Percentiles rank a stretch among this genome's conserved stretches.
Conservation (phyloP, 1,140 invertebrate genomes). For the Eulimnadia texana region DNA sequence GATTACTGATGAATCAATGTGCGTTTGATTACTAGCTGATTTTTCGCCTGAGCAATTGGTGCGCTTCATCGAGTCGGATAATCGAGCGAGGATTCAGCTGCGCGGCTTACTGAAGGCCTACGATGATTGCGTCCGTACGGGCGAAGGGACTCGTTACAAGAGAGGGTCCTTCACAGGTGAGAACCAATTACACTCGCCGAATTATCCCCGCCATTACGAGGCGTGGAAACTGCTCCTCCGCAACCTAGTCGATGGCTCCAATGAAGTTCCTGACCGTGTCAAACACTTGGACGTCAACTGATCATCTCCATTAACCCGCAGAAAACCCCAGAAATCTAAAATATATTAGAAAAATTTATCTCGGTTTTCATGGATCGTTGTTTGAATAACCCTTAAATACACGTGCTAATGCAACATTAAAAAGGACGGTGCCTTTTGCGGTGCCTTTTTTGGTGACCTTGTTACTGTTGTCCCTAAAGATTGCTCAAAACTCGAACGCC, state of each 20-base stretch:
- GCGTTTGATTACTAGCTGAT: not conserved
- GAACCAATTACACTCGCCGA: not conserved
- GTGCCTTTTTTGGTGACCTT: too few species aligned
- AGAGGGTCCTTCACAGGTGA: not conserved
- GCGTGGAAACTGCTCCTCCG: not conserved
- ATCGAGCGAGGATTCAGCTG: constrained; percentile 1
- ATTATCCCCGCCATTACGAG: not conserved
- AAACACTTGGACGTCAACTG: too few species aligned
- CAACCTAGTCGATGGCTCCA: not conserved
- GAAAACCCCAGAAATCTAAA: too few species aligned
- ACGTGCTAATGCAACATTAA: too few species aligned
- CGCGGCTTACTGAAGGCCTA: constrained; percentile 1
- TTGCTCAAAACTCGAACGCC: too few species aligned
- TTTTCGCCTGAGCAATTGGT: constrained; percentile 5
- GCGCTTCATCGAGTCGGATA: constrained; percentile 10
- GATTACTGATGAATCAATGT: not conserved
- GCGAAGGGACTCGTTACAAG: constrained; percentile 12
- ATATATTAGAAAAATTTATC: too few species aligned
- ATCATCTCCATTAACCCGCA: too few species aligned
- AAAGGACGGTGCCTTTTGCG: too few species aligned
- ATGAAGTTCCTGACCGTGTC: too few species aligned
- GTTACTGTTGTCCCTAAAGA: too few species aligned
- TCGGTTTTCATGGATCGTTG: too few species aligned
- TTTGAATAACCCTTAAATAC: too few species aligned
- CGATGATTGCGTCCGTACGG: constrained; percentile 14